Base-by-base conservation (phyloP, 2,113 vertebrate genomes). In the Collichthys lucidus region DNA sequence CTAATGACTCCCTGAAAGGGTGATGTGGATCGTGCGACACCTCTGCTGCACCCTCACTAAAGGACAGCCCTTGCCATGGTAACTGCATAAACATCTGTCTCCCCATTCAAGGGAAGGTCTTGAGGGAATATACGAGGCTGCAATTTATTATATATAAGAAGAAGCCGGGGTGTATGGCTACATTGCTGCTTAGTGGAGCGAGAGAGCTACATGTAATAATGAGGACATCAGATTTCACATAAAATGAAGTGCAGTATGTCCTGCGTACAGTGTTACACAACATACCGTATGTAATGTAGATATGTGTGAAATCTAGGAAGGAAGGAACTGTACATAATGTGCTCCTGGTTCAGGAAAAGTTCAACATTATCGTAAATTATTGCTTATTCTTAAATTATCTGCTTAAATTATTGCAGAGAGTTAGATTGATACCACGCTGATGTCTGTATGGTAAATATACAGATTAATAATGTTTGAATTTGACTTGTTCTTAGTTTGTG, bases 61-160 rank as follows among this genome's bases (percentile, higher is more conserved):
- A 92, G 86, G 92, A 91, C 89, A 87, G 59, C 53, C 15, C 79
- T 94, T 63, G n/a, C 92, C 91, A 94, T 94, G 92, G 92, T 83
- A 92, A 94, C 93, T 80, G 90, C 88, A 93, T 90, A 89, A 94
- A 93, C 93, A 93, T 89, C 87, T 87, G 83, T 78, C 81, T 83
- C 44, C 71, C 81, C 60, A 55, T 91, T 88, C 61, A 67, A 64
- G 72, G 57, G 49, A 85, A 66, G 77, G 66, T 82, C 85, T 84
- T 12, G 0, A 72, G 86, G 80, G 72, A 89, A 86, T 68, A 81
- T 82, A 63, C 55, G 79, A 44, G 82, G 53, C 74, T 69, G 65
- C 46, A 80, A 82, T 85, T 71, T 89, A 74, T 86, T 88, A 86
- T 77, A 82, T 71, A 85, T 74, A 88, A 49, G 70, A 42, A 47